These are phyloP conservation scores for Nudaria mundana DNA, from an alignment of 2,888 invertebrate species.

Conservation along the genomic window DNA sequence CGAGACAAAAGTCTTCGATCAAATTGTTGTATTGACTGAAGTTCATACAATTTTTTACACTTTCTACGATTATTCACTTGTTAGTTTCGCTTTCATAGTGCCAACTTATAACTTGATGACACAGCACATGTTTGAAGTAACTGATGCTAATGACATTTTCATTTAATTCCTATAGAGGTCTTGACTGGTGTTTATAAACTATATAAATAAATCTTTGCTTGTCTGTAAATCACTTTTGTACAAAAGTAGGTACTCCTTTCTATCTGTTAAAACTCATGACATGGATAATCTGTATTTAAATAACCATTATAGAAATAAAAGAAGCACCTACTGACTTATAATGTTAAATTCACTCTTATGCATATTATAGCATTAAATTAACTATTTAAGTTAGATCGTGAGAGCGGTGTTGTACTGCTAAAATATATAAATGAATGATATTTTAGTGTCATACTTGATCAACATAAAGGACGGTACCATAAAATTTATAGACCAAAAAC, in stretches of 20 bases:
- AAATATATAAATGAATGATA: too few relatives aligned
- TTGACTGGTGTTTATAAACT: slow-evolving; percentile 3
- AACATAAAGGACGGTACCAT: too few relatives aligned
- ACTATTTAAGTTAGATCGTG: too few relatives aligned
- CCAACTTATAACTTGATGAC: slow-evolving; percentile 51
- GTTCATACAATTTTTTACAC: slow-evolving; percentile 60
- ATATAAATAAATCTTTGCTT: too few relatives aligned
- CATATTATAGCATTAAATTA: too few relatives aligned
- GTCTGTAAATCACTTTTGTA: not conserved
- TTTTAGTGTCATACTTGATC: too few relatives aligned
- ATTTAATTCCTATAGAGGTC: slow-evolving; percentile 15
- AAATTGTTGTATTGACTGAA: slow-evolving; percentile 30
- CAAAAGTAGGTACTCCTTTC: not conserved
- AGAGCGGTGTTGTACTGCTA: too few relatives aligned
- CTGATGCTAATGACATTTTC: slow-evolving; percentile 23
- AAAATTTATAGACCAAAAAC: too few relatives aligned
- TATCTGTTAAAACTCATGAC: slow-evolving; percentile 12
- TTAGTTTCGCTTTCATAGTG: slow-evolving; percentile 69
- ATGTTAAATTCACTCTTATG: not conserved
- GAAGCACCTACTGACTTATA: not conserved
- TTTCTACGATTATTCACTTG: slow-evolving; percentile 66
- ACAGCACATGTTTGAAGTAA: slow-evolving; percentile 27
- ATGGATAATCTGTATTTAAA: not conserved
- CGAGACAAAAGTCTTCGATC: slow-evolving; percentile 19
- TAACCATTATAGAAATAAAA: not conserved